Evolutionary conservation across 1,140 invertebrate genomes (phyloP), one percentile per base, ranked within the genome.

Genomic region (Caenorhabditis tropicalis): DNA sequence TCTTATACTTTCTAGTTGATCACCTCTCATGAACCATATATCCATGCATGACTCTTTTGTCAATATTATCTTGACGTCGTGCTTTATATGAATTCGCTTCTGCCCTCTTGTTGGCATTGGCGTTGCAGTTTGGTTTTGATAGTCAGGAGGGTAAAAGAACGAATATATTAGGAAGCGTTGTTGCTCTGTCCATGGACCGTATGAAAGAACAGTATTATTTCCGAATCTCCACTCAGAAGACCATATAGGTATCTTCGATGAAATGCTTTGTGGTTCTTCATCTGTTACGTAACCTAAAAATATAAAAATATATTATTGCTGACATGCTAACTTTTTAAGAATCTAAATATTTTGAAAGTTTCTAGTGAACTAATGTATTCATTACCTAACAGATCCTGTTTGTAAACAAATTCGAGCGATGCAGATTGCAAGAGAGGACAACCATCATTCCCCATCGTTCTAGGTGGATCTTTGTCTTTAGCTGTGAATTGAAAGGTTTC

Each of bases 141-240:
- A 96, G 91, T 96, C 95, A 84, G 95, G 94, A 4, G 97, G 97
- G 91, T 96, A 98, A 91, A 99, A 99, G 91, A 98, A 98, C 92
- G 95, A 96, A 91, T 96, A 98, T 21, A 99, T 92, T 92, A 96
- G 94, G 91, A 98, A 96, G 83, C 97, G 93, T 91, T 99, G 97
- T 53, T 96, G 93, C 91, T 99, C 97, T 7, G 96, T 96, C 97
- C 97, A 99, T 5, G 98, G 97, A 2, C 97, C 97, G 90, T 98
- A 98, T 91, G 96, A 97, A 88, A 98, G 96, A 91, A 98, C 96
- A 51, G 97, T 99, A 29, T 95, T 96, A 93, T 98, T 97, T 2
- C 96, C 95, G 49, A 91, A 85, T 39, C 91, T 86, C 86, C 87
- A 90, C 48, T 83, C 85, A 19, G 88, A 90, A 31, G 91, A 87